phyloP scores from a whole-genome alignment of 2,888 invertebrate genomes.

The Cryptocephalus primarius region DNA sequence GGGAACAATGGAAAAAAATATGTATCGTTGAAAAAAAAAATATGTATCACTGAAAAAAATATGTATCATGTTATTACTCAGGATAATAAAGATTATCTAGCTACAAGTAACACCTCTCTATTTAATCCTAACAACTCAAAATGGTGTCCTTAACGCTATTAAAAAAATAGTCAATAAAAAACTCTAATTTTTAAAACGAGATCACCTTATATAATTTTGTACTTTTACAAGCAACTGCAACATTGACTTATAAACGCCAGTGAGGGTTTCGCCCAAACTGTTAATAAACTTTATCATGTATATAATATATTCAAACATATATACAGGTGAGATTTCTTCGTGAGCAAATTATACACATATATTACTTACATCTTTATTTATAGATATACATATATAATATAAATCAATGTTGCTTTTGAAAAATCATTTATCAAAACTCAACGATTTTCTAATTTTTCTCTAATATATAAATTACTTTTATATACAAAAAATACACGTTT shows the following conservation, averaged over 20 bases:
- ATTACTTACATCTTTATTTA: neutral
- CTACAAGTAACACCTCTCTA: too few relatives aligned
- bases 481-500: constrained; percentile 22
- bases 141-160: constrained; percentile 16
- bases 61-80: too few relatives aligned
- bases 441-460: constrained; percentile 20
- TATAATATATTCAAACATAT: constrained; percentile 6
- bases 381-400: constrained; percentile 1
- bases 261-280: neutral
- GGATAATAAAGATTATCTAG: too few relatives aligned
- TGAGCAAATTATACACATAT: constrained; percentile 5
- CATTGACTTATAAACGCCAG: constrained; percentile 12
- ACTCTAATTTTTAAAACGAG: constrained; percentile 30
- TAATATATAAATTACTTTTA: constrained; percentile 16
- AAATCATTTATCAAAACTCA: constrained; percentile 17
- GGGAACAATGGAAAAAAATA: too few relatives aligned
- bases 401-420: constrained; percentile 15
- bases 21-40: too few relatives aligned
- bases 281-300: constrained; percentile 3
- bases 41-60: too few relatives aligned
- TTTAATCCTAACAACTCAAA: neutral
- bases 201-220: constrained; percentile 38
- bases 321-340: constrained; percentile 14
- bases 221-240: constrained; percentile 26
- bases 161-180: constrained; percentile 24